Conservation (phyloP, 2,888 invertebrate genomes). For the Tenthredo scrophulariae region DNA sequence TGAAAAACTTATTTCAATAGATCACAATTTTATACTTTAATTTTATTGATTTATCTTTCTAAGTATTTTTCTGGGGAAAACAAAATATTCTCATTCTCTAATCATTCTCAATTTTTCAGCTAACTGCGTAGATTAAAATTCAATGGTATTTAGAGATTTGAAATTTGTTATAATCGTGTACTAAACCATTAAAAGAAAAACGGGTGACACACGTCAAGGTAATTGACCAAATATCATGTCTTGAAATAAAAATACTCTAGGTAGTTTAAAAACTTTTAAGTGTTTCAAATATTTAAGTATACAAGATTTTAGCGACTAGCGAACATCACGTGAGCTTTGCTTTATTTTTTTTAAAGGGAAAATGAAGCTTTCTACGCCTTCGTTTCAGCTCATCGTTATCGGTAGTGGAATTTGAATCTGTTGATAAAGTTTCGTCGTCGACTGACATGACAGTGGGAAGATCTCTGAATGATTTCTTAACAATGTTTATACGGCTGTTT, state of each 20-base stretch:
- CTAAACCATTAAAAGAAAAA: background rate
- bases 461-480: slow-evolving; percentile 67
- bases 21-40: slow-evolving; percentile 34
- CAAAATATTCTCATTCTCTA: slow-evolving; percentile 8
- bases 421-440: slow-evolving; percentile 85
- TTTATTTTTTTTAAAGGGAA: slow-evolving; percentile 84
- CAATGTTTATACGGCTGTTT: slow-evolving; percentile 53
- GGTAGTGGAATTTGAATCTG: slow-evolving; percentile 84
- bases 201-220: background rate
- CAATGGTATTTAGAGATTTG: slow-evolving; percentile 8
- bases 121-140: slow-evolving; percentile 5
- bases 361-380: slow-evolving; percentile 83
- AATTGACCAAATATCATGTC: slow-evolving; percentile 12
- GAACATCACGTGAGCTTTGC: slow-evolving; percentile 75
- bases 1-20: slow-evolving; percentile 47
- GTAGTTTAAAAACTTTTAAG: slow-evolving; percentile 31
- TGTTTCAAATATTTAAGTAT: slow-evolving; percentile 48
- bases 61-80: background rate
- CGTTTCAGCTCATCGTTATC: slow-evolving; percentile 83
- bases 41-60: background rate
- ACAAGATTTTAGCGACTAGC: slow-evolving; percentile 39
- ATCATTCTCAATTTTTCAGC: background rate
- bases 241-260: slow-evolving; percentile 26
- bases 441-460: slow-evolving; percentile 72
- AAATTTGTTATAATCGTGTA: background rate